Evolutionary conservation across 2,797 vertebrate genomes (phyloP).

Genomic region (Notoglanidium macrostoma): DNA sequence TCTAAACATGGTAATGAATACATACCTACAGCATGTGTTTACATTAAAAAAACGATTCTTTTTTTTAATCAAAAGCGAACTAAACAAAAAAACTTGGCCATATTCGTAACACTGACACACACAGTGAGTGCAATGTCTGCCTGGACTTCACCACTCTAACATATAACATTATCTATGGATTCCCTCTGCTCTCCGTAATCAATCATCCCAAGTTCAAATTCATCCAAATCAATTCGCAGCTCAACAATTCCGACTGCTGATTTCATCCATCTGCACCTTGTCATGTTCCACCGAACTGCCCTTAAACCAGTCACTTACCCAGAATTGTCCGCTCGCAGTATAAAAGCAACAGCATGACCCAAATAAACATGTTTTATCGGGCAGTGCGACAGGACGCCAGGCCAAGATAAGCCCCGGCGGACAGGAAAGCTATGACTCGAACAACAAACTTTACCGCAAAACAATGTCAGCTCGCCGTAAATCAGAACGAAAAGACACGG

Average conservation of each 20-base stretch:
- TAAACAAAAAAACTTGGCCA: not conserved
- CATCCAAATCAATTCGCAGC: constrained; percentile 1
- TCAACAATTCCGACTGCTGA: constrained; percentile 25
- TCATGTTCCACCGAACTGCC: constrained; percentile 19
- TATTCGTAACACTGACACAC: not conserved
- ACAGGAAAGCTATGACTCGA: constrained; percentile 35
- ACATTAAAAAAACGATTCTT: not conserved
- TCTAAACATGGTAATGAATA: not conserved
- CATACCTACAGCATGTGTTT: too few relatives aligned
- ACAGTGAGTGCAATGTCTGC: too few relatives aligned
- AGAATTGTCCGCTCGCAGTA: constrained; percentile 26
- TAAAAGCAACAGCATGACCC: constrained; percentile 55
- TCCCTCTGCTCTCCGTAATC: not conserved
- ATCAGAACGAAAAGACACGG: constrained; percentile 34
- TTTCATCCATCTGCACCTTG: constrained; percentile 10
- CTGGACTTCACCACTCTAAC: too few relatives aligned
- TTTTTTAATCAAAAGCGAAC: too few relatives aligned
- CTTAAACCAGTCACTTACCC: constrained; percentile 15
- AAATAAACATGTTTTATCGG: constrained; percentile 53
- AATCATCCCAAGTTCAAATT: not conserved
- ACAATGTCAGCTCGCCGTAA: constrained; percentile 49
- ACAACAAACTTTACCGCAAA: constrained; percentile 32
- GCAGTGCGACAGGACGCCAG: constrained; percentile 47
- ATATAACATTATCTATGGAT: not conserved
- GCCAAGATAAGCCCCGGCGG: constrained; percentile 49